Percentiles rank a stretch among this genome's conserved stretches.
phyloP scores from a whole-genome alignment of 2,888 invertebrate genomes.

The Apocheima hispidaria region DNA sequence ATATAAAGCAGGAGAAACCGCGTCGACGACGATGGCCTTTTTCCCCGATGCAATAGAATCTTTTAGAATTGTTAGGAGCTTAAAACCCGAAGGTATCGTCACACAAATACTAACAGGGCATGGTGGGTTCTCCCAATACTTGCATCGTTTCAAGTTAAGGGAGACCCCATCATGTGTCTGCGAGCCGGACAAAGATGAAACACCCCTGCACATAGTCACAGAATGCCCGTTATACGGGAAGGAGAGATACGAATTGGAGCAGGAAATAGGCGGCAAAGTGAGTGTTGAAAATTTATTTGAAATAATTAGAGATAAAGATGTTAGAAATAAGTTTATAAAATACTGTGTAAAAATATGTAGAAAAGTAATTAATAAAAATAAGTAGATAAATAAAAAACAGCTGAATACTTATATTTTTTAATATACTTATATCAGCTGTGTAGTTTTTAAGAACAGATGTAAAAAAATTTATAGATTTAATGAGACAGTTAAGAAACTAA shows the following conservation, averaged over 20 bases:
- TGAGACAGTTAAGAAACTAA: too few species aligned
- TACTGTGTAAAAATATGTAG: not conserved
- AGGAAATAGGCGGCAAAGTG: not conserved
- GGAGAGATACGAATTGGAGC: not conserved
- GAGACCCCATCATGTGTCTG: slow-evolving; percentile 37
- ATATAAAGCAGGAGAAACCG: too few species aligned
- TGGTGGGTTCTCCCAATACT: slow-evolving; percentile 39
- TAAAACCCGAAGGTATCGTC: too few species aligned
- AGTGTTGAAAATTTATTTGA: not conserved
- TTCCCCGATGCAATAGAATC: too few species aligned
- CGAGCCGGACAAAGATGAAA: slow-evolving; percentile 18
- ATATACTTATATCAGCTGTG: not conserved
- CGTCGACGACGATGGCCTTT: too few species aligned
- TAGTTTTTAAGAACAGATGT: not conserved
- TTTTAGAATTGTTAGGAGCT: too few species aligned
- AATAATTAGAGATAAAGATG: not conserved
- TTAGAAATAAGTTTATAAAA: not conserved
- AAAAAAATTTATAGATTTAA: not conserved
- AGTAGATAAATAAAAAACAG: not conserved
- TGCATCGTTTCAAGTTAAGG: slow-evolving; percentile 31
- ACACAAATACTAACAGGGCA: slow-evolving; percentile 33
- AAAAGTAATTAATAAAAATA: slow-evolving; percentile 8
- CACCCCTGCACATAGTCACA: slow-evolving; percentile 4
- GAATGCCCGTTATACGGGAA: slow-evolving; percentile 15
- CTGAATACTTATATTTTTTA: not conserved